Evolutionary conservation across 2,113 vertebrate species (phyloP), one percentile per base, ranked within the genome.

Genomic region (Xerus inauris): DNA sequence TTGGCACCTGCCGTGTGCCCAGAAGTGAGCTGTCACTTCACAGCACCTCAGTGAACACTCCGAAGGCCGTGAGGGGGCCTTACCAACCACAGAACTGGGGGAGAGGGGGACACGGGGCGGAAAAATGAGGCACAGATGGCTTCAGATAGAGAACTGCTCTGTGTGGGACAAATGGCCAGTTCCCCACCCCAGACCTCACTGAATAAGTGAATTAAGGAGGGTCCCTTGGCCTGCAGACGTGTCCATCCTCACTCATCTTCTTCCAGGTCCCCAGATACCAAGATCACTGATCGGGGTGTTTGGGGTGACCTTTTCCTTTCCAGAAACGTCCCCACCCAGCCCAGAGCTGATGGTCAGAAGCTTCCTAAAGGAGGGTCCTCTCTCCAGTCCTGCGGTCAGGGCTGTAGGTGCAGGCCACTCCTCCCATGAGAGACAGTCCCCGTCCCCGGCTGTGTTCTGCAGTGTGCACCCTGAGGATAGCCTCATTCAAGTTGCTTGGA

Each of bases 1-100:
- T 1, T 24, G 49, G 20, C 30, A 5, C 5, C 5, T 16, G 28
- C 64, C 9, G 1, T 2, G 12, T 10, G 35, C 86, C 38, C 17
- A 30, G 42, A 28, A 1, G 30, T 1, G 11, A 9, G n/a, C 28
- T 1, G 35, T n/a, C 12, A 17, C 65, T 28, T 19, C 6, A 26
- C 7, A 24, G 67, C 12, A 9, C 16, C 16, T 8, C 59, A 0
- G 2, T 38, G 17, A 26, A 20, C 32, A 14, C n/a, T 12, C 51
- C 64, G 45, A 1, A 22, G 32, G 3, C 19, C 5, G 0, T 0
- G 17, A 35, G 14, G 35, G 0, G 32, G 22, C 28, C n/a, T 62
- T 40, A 12, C 26, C 76, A 77, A 42, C 10, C 9, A 12, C 30
- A 17, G 80, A 13, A 40, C 42, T 1, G 19, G 76, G 59, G 49